phyloP scores from a whole-genome alignment of 2,113 vertebrate species.

The Xenopus laevis region DNA sequence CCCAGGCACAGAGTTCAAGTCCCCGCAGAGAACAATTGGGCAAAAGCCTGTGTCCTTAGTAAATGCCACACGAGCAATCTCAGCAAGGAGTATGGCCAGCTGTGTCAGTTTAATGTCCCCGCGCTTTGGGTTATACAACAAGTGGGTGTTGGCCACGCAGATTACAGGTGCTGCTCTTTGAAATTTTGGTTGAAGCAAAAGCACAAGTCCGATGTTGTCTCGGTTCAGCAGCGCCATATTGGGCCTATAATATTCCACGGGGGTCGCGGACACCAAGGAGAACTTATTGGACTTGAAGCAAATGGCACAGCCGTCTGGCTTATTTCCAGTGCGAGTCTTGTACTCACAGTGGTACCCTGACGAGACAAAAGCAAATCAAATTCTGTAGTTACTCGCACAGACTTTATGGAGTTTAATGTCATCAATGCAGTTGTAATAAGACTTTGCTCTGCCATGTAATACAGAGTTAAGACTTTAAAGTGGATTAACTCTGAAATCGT shows the following conservation, averaged over 20 bases:
- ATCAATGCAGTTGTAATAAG: too few relatives aligned
- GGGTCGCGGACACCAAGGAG: constrained; percentile 75
- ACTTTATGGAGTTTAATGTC: too few relatives aligned
- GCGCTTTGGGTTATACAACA: constrained; percentile 90
- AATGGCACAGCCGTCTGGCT: constrained; percentile 89
- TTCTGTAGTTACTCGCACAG: too few relatives aligned
- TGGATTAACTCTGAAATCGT: too few relatives aligned
- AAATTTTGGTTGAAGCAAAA: constrained; percentile 73
- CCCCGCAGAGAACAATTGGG: constrained; percentile 87
- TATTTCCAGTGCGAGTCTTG: constrained; percentile 88
- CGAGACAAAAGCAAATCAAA: background rate
- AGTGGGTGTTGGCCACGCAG: constrained; percentile 92
- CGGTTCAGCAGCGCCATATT: constrained; percentile 84
- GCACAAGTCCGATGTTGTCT: constrained; percentile 89
- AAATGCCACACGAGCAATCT: constrained; percentile 73
- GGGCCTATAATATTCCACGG: constrained; percentile 81
- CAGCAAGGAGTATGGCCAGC: constrained; percentile 87
- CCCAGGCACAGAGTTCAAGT: constrained; percentile 90
- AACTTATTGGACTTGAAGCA: constrained; percentile 84
- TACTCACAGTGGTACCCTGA: constrained; percentile 91
- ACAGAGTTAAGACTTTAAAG: too few relatives aligned
- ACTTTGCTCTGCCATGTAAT: too few relatives aligned
- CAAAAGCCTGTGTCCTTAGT: constrained; percentile 66
- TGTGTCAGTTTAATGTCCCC: constrained; percentile 95
- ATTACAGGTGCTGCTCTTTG: constrained; percentile 48